Evolutionary conservation across 2,888 invertebrate species (phyloP), one percentile per base, ranked within the genome.

Genomic region (Calliopum simillimum): DNA sequence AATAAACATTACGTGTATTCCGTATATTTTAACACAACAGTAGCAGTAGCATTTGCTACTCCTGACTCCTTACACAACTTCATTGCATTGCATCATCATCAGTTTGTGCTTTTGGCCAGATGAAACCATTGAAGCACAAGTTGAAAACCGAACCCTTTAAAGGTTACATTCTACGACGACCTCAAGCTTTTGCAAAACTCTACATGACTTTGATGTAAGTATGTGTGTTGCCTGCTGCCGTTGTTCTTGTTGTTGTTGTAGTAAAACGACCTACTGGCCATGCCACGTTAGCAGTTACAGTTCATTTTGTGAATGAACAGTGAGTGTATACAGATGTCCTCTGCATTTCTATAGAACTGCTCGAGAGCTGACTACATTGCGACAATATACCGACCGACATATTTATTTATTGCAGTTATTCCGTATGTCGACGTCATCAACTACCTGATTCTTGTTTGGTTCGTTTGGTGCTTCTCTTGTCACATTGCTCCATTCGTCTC

Each of bases 201-300:
- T 33, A 63, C 49, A 13, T 63, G 63, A 49, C 63, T 63, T 49
- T 63, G 63, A 63, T 63, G 49, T 25, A n/a, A n/a, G n/a, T n/a
- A 41, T 63, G 61, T 19, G 14, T 21, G 21, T 4, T 21, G 2
- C 21, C 21, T 49, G 16, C 12, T 49, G 16, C 19, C 19, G 49
- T 49, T 49, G 49, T 12, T 8, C 49, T 49, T 49, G 53, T 16
- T n/a, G 58, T 59, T 59, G 43, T 41, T 41, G 16, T 41, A 19
- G 12, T 21, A 19, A 19, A 47, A 47, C 46, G 21, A 47, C 47
- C 62, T n/a, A 61, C 61, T 61, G 19, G 61, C 23, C 21, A 49
- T 63, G 63, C 46, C 47, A 49, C 23, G 23, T 33, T 33, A 2
- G 33, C 33, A 33, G 8, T 33, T 33, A 8, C 33, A 33, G 33